Base-by-base conservation (phyloP, 1,140 invertebrate genomes). In the Holcopasites calliopsidis region DNA sequence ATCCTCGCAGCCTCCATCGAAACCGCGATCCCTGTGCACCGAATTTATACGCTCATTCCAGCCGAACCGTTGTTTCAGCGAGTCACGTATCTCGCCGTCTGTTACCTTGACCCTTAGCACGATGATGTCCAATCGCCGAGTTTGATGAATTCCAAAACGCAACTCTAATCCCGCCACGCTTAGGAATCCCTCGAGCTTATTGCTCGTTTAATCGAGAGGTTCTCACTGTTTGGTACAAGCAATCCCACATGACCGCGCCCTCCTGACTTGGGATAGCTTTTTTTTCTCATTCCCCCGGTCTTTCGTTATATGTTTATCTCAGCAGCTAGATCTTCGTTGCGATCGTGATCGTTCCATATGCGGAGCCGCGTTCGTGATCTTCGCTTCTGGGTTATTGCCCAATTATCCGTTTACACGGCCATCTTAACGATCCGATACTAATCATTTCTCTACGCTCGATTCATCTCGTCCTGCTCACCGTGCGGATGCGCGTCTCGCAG, bases 301-400 rank as follows among this genome's bases (percentile, higher is more conserved):
- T 31, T 35, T 73, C 64, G 61, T 75, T 80, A 75, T 54, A 31
- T 54, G 60, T 54, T 80, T 79, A 80, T 80, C 76, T 73, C 16
- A 11, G 7, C 38, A 47, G 26, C 18, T 44, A 40, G 74, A 82
- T 82, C 68, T 73, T 64, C 28, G 47, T 52, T 65, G 44, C 61
- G 61, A 80, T 81, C 80, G 74, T 81, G 79, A 77, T 69, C 62
- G 68, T 57, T 47, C 80, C 80, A 82, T 82, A 82, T 77, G 80
- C 70, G 68, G 74, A 61, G 72, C 58, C 58, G 57, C 38, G 77
- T 50, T 82, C 80, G 80, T 82, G 80, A 81, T 82, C 75, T 8
- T 72, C 79, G 74, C 69, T 77, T 81, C 69, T 81, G 44, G 64
- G 33, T 82, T 80, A 80, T 82, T 81, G 79, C 55, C 79, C 79